Base-by-base conservation (phyloP, 1,140 invertebrate species). In the Brachionus rotundiformis region DNA sequence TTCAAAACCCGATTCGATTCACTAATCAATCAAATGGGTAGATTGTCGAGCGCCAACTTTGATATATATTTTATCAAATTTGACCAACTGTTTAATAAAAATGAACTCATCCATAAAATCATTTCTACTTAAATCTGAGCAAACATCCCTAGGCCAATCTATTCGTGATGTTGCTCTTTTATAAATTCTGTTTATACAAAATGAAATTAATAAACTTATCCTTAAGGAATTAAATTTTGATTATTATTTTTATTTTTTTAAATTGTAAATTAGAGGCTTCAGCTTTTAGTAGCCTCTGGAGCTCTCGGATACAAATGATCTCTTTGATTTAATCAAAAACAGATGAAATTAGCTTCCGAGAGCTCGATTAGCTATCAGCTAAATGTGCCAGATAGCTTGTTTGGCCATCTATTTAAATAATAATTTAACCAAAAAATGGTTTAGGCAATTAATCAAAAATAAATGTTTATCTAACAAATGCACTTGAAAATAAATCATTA, bases 11-110 rank as follows among this genome's bases (percentile, higher is more conserved):
- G 47, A 54, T 54, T 54, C 47, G 47, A 54, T 54, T 54, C 47
- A 54, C 16, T 54, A 54, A 54, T 54, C 47, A 54, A 54, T 54
- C 47, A 54, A 54, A 54, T 54, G 19, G 47, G 19, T n/a, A 54
- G n/a, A 19, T 54, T 54, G 19, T 54, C 19, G 47, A 54, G 47
- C 47, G 47, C 47, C 47, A 54, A 54, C 47, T 54, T 54, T 54
- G 47, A 54, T 54, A 19, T 47, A 4, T 41, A 7, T 54, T 54
- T 54, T 54, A 54, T 54, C 47, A 23, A 54, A 19, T 19, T 54
- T 54, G 47, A 54, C 47, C 47, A 54, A 54, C 47, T 54, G 47
- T 54, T 54, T 54, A 54, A 54, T 19, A 19, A 54, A 54, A 54
- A 54, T 54, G 47, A 54, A 54, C 47, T 54, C 47, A 54, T 54